Base-by-base conservation (phyloP, 2,797 vertebrate genomes). In the Capromys pilorides region DNA sequence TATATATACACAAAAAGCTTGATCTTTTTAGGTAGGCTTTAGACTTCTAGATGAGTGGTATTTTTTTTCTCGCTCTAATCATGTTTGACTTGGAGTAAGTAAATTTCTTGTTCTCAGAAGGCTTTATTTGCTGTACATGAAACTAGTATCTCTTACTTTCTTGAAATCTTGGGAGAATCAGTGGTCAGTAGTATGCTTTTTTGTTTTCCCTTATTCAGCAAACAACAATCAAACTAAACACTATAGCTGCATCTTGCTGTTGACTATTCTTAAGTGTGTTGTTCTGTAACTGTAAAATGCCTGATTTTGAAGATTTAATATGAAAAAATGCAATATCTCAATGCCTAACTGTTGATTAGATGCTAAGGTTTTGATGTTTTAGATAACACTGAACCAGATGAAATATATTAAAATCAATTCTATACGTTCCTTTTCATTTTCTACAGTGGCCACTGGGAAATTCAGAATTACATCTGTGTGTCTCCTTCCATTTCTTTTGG, bases 31-130 rank as follows among this genome's bases (percentile, higher is more conserved):
- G 59, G 45, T 22, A 86, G 69, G 82, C 67, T 84, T 28, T 88
- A 61, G 71, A 78, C 62, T 90, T 96, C 12, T 79, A 21, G 88
- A 59, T 78, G 79, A 88, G 61, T 86, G 92, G 88, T 82, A 73
- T 54, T n/a, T 66, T 89, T 85, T 84, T 64, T 41, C 67, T 41
- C 66, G 10, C 51, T 90, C 51, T 75, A 10, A 33, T 92, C 71
- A 71, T 88, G 41, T 94, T 92, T 95, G 80, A 88, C 95, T 71
- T 96, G 45, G 41, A 41, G 28, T 88, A 71, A 94, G 69, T 87
- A 81, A 89, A 6, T 54, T 64, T 62, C 36, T 57, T 94, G 93
- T 95, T 81, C 45, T 75, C 6, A 33, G 66, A 82, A 94, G 41
- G 14, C 41, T 91, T 92, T 94, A 57, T 95, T 96, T 96, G 21